Evolutionary conservation across 1,140 invertebrate species (phyloP), one percentile per base, ranked within the genome.

Genomic region (Drusus annulatus): DNA sequence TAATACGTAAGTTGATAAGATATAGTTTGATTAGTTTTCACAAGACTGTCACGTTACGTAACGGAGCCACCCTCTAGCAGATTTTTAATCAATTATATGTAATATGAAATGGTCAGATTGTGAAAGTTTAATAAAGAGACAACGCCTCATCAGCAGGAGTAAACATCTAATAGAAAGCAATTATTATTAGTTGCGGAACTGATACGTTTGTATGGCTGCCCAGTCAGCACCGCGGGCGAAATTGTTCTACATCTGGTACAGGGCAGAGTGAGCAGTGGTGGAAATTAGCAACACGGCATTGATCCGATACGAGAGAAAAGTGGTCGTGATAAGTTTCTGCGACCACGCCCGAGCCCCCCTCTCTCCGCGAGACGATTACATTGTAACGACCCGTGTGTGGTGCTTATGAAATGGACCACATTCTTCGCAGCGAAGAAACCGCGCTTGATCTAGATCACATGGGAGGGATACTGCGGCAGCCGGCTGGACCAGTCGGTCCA

Each of bases 381-480:
- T 77, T 65, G 75, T 77, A 77, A 25, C 21, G 51, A 21, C 15
- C 69, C 69, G 52, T 77, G 75, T 63, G 58, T 63, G 58, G 28
- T 65, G 69, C 75, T 77, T 77, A 77, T 77, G 75, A 77, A 77
- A 77, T 77, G 75, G 23, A 51, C 75, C 75, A 51, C 75, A 77
- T 77, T 77, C 75, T 77, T 77, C 28, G 58, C 58, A 21, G 75
- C 75, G 51, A 77, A 77, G 60, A 62, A 77, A 74, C 69, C 50
- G 69, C 69, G 69, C 13, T 28, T 74, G 52, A 74, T 74, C 69
- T 74, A 74, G 69, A 74, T 74, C 69, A 74, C 52, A 23, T 23
- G 52, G 51, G 51, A 51, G 69, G 45, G 69, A 54, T 54, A 52
- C 50, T 73, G 51, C 5, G 25, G 25, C 69, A 23, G 31, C 31